These are phyloP conservation scores for Epinotia demarniana DNA, from an alignment of 2,888 invertebrate genomes.

Conservation along the genomic window DNA sequence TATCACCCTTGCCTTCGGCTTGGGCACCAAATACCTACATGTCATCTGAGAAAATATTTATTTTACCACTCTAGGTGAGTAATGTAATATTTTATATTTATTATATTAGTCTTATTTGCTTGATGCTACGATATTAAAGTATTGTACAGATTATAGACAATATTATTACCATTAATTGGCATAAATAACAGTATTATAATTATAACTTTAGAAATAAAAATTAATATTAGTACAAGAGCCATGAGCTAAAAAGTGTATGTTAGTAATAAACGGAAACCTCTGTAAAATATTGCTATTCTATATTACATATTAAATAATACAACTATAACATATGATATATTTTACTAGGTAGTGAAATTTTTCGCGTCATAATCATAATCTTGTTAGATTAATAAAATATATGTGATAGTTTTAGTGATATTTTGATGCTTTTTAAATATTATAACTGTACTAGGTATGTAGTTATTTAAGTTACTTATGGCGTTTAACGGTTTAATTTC, in stretches of 20 bases:
- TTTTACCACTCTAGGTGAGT: no score
- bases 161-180: background rate
- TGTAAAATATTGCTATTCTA: slow-evolving; percentile 64
- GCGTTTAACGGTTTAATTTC: background rate
- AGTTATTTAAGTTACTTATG: slow-evolving; percentile 12
- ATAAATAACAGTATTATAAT: slow-evolving; percentile 34
- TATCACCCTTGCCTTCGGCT: no score
- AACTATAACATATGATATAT: slow-evolving; percentile 40
- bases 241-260: slow-evolving; percentile 72
- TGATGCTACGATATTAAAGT: slow-evolving; percentile 20
- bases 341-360: slow-evolving; percentile 48
- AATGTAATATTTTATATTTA: no score
- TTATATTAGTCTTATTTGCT: background rate
- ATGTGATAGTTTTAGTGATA: slow-evolving; percentile 42
- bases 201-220: slow-evolving; percentile 38
- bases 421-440: slow-evolving; percentile 39
- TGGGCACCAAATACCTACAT: no score
- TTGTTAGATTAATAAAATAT: slow-evolving; percentile 42
- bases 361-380: slow-evolving; percentile 48
- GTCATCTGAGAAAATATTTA: no score
- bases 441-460: slow-evolving; percentile 8
- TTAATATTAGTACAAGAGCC: slow-evolving; percentile 58
- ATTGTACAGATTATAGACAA: slow-evolving; percentile 18
- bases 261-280: slow-evolving; percentile 73
- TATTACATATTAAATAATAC: slow-evolving; percentile 44